Conservation (phyloP, 92 coral and sea anemone species). For the Anthopleura xanthogrammica region DNA sequence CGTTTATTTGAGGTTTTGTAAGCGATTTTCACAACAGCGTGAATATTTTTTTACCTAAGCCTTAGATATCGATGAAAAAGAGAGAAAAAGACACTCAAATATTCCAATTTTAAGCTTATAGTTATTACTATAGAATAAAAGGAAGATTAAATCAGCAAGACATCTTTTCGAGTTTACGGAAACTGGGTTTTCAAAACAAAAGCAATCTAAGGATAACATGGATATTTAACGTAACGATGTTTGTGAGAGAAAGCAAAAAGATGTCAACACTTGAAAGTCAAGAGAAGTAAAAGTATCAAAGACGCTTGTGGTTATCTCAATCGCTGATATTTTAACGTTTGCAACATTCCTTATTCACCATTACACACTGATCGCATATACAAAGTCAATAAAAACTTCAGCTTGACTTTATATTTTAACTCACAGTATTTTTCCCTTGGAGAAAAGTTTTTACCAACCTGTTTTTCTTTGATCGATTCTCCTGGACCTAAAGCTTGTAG, state of each 20-base stretch:
- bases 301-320: background rate
- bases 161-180: background rate
- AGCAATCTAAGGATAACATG: background rate
- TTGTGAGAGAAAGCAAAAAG: background rate
- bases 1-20: no score
- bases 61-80: background rate
- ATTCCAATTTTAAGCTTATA: background rate
- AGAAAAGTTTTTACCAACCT: constrained; percentile 47
- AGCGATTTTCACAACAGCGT: no score
- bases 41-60: background rate
- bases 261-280: background rate
- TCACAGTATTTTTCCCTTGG: background rate
- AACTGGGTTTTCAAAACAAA: background rate
- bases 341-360: constrained; percentile 27
- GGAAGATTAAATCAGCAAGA: constrained; percentile 1
- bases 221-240: background rate
- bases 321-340: background rate
- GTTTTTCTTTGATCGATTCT: constrained; percentile 95
- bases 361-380: background rate
- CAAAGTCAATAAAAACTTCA: background rate
- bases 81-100: background rate
- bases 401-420: background rate
- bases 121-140: background rate
- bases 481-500: constrained; percentile 95
- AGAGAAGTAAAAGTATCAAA: background rate